phyloP scores from a whole-genome alignment of 35 echinoderm and acorn worm genomes.

The Strongylocentrotus purpuratus region DNA sequence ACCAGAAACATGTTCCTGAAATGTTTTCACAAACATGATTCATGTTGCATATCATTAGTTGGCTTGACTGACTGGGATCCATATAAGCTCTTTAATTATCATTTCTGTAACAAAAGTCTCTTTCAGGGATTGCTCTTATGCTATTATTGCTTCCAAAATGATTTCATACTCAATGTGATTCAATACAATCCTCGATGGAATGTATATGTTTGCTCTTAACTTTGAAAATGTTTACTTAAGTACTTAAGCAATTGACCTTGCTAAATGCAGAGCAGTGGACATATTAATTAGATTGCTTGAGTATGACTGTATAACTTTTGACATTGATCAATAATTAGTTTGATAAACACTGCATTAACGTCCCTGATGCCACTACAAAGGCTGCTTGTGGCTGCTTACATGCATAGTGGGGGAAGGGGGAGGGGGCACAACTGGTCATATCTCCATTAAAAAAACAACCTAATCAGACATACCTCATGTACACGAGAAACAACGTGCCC shows the following conservation, averaged over 20 bases:
- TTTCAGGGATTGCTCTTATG: not conserved
- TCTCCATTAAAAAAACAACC: too few species aligned
- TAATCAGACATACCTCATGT: too few species aligned
- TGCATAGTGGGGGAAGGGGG: too few species aligned
- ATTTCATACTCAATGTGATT: not conserved
- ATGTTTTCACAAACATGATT: not conserved
- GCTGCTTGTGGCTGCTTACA: not conserved
- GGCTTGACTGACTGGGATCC: not conserved
- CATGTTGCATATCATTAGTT: not conserved
- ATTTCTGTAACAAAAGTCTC: not conserved
- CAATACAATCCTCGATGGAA: not conserved
- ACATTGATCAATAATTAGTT: not conserved
- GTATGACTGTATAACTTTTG: not conserved
- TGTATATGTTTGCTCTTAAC: not conserved
- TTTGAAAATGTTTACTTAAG: not conserved
- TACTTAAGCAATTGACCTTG: not conserved
- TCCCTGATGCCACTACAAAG: not conserved
- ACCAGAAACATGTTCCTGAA: not conserved
- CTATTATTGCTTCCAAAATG: not conserved
- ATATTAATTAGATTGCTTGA: not conserved
- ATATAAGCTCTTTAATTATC: not conserved
- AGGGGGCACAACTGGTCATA: too few species aligned
- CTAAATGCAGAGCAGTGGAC: not conserved
- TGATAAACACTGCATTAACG: not conserved
- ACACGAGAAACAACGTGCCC: too few species aligned